Conservation (phyloP, 2,888 invertebrate genomes). For the Lithophane leautieri region DNA sequence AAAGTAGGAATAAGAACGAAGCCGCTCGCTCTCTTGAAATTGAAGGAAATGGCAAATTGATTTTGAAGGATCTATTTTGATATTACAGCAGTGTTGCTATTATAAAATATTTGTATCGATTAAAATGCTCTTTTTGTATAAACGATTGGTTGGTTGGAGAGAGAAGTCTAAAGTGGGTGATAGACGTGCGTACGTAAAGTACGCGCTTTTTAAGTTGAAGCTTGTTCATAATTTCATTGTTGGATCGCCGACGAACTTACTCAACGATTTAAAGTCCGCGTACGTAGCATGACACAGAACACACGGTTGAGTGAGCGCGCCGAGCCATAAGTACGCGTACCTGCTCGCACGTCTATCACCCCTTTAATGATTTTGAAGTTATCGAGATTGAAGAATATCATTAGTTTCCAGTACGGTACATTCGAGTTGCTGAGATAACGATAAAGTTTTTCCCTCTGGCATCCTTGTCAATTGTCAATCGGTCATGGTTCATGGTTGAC, state of each 20-base stretch:
- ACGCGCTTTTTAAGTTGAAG: no score
- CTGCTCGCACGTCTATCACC: no score
- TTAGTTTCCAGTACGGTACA: background rate
- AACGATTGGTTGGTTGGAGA: background rate
- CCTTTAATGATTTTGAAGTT: background rate
- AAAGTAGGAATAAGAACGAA: constrained; percentile 50
- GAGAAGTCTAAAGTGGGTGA: background rate
- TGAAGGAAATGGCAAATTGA: constrained; percentile 58
- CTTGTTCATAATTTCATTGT: no score
- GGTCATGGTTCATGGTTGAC: no score
- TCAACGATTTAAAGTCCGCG: no score
- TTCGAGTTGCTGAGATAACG: background rate
- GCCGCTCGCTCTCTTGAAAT: constrained; percentile 48
- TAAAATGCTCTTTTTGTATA: background rate
- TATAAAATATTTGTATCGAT: constrained; percentile 29
- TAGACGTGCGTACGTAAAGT: no score
- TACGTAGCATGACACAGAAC: no score
- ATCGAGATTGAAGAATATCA: background rate
- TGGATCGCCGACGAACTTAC: no score
- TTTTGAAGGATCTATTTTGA: constrained; percentile 57
- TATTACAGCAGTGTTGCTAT: constrained; percentile 38
- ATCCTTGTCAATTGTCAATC: background rate
- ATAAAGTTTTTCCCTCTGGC: constrained; percentile 13
- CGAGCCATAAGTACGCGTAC: no score
- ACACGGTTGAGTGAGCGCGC: no score